Evolutionary conservation across 53 echinoderm and acorn worm genomes (phyloP).

Genomic region (Paracentrotus lividus): DNA sequence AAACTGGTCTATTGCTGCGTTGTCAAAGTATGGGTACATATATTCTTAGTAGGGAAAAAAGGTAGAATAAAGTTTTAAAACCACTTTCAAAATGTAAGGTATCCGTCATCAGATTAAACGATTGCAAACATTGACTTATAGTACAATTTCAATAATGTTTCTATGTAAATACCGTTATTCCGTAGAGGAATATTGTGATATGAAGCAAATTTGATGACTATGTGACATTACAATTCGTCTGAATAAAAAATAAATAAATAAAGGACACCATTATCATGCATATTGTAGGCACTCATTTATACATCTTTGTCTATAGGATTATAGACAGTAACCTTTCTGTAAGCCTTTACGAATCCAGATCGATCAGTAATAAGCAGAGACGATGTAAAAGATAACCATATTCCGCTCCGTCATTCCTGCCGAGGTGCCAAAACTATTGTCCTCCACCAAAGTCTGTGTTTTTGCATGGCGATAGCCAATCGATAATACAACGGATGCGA

Average conservation of each 20-base stretch:
- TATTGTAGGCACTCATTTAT: not conserved
- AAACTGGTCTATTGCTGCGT: too few relatives aligned
- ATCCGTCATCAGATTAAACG: too few relatives aligned
- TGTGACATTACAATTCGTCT: not conserved
- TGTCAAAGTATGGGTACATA: too few relatives aligned
- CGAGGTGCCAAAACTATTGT: conserved; percentile 49
- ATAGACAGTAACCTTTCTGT: conserved; percentile 41
- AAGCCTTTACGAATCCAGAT: conserved; percentile 21
- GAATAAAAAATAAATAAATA: too few relatives aligned
- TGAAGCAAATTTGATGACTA: too few relatives aligned
- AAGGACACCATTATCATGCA: not conserved
- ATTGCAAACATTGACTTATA: too few relatives aligned
- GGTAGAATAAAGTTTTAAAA: too few relatives aligned
- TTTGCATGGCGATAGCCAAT: conserved; percentile 21
- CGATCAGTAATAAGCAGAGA: conserved; percentile 55
- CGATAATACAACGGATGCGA: not conserved
- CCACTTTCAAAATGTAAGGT: too few relatives aligned
- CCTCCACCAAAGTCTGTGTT: conserved; percentile 29
- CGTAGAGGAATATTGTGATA: too few relatives aligned
- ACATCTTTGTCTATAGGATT: not conserved
- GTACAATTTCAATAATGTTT: too few relatives aligned
- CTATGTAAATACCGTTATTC: too few relatives aligned
- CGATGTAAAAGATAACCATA: conserved; percentile 22
- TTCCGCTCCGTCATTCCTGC: not conserved
- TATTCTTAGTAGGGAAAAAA: too few relatives aligned